These are phyloP conservation scores for Echinops telfairi DNA, from an alignment of 2,113 vertebrate genomes.

Conservation along the genomic window DNA sequence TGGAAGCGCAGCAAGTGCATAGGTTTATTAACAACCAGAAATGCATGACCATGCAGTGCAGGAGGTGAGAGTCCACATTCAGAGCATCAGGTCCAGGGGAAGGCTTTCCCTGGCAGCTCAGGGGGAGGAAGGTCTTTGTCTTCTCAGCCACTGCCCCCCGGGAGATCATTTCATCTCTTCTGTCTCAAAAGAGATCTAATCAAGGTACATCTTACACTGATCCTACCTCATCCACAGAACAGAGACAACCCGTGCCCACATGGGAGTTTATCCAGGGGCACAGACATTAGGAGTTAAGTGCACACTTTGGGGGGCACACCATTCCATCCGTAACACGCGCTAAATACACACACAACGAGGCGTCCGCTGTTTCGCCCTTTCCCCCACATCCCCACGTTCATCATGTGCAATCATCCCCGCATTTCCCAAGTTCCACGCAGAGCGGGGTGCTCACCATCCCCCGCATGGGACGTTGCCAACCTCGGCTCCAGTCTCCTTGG, in stretches of 20 bases:
- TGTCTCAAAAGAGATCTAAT: neutral
- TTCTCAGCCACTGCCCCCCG: neutral
- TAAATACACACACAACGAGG: neutral
- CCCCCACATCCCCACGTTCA: neutral
- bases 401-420: neutral
- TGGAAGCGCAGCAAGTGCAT: neutral
- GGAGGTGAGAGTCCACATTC: neutral
- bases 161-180: neutral
- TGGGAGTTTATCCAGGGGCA: too few species aligned
- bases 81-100: neutral
- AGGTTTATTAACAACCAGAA: neutral
- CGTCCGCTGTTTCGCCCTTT: neutral
- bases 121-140: neutral
- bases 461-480: neutral
- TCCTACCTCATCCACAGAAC: neutral
- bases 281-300: neutral
- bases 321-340: neutral
- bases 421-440: neutral
- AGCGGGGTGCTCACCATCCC: conserved; percentile 27
- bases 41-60: neutral
- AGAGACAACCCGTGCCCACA: neutral
- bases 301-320: neutral
- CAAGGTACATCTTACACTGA: neutral
- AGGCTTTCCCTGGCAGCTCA: neutral
- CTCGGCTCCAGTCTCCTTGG: conserved; percentile 15